Conservation (phyloP, 2,797 vertebrate genomes). For the Galagoides demidoff region DNA sequence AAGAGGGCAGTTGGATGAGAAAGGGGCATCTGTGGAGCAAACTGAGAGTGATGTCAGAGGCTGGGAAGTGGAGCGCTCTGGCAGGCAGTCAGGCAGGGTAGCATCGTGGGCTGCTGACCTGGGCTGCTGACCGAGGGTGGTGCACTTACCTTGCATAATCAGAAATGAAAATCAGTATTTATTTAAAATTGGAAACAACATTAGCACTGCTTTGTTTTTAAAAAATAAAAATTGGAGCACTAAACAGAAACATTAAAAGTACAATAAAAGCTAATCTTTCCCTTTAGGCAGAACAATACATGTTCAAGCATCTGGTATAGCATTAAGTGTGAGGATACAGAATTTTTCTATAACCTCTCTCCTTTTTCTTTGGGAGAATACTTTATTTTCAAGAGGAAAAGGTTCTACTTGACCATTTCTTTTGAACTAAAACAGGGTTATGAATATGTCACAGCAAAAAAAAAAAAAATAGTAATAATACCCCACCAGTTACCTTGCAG, state of each 20-base stretch:
- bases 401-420: background rate
- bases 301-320: background rate
- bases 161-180: background rate
- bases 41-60: background rate
- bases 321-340: background rate
- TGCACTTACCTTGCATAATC: background rate
- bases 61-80: background rate
- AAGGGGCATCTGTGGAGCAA: background rate
- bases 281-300: background rate
- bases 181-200: background rate
- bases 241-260: background rate
- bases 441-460: slow-evolving; percentile 27
- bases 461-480: background rate
- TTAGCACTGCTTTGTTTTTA: background rate
- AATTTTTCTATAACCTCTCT: background rate
- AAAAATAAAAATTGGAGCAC: slow-evolving; percentile 3
- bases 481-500: background rate
- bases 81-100: background rate
- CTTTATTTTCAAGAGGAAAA: slow-evolving; percentile 1
- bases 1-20: background rate
- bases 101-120: background rate
- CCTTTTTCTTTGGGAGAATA: background rate
- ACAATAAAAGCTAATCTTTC: background rate
- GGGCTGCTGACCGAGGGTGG: background rate
- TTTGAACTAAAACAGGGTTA: background rate